Evolutionary conservation across 2,797 vertebrate genomes (phyloP).

Genomic region (Limnodromus scolopaceus): DNA sequence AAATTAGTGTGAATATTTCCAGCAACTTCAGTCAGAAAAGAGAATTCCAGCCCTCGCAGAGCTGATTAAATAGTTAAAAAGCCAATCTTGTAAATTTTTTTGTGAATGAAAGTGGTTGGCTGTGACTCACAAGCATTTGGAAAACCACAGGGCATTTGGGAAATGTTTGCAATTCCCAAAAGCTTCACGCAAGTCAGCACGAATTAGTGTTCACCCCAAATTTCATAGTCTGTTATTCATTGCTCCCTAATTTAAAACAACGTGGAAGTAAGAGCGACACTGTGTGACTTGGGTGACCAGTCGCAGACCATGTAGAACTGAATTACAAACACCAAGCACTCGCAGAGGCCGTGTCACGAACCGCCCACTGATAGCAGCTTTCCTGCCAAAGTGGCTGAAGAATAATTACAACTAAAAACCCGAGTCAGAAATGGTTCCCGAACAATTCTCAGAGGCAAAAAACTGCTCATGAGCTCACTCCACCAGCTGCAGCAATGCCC

Average conservation of each 20-base stretch:
- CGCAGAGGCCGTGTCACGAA: fast-evolving
- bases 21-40: background rate
- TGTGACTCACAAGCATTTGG: background rate
- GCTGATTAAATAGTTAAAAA: constrained; percentile 1
- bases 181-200: background rate
- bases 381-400: background rate
- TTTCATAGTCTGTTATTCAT: background rate
- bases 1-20: background rate
- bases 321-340: fast-evolving
- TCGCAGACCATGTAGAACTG: fast-evolving
- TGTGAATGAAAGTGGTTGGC: constrained; percentile 16
- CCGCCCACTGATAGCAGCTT: background rate
- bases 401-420: background rate
- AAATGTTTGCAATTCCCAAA: background rate
- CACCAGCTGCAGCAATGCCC: background rate
- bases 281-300: background rate
- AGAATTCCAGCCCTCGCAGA: background rate
- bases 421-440: background rate
- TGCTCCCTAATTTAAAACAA: background rate
- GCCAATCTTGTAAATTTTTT: background rate
- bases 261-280: fast-evolving
- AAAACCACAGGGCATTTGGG: constrained; percentile 4
- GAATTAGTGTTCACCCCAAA: background rate
- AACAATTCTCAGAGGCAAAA: background rate
- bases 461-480: background rate